phyloP scores from a whole-genome alignment of 2,888 invertebrate species.

The Lithophane ornitopus region DNA sequence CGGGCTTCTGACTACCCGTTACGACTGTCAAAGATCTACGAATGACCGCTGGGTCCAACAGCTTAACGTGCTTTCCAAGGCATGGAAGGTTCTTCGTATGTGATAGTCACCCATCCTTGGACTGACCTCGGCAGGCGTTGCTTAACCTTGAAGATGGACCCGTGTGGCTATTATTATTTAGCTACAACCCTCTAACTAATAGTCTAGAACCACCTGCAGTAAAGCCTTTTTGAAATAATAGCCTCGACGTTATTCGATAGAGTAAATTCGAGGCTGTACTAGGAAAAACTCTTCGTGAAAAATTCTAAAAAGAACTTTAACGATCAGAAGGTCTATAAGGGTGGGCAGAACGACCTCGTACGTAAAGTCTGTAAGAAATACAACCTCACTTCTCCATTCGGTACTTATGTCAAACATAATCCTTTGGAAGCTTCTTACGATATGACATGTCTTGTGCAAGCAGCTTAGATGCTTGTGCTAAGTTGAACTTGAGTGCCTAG shows the following conservation, averaged over 20 bases:
- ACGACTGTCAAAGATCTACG: too few species aligned
- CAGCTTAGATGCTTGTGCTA: constrained; percentile 4
- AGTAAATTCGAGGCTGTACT: too few species aligned
- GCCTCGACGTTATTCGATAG: not conserved
- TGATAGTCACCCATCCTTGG: too few species aligned
- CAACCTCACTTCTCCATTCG: not conserved
- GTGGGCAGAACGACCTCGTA: not conserved
- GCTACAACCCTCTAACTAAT: not conserved
- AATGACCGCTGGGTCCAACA: not conserved
- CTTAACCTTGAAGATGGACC: too few species aligned
- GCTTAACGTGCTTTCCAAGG: too few species aligned
- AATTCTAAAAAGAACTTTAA: not conserved
- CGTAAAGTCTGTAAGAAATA: constrained; percentile 4
- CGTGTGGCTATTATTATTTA: too few species aligned
- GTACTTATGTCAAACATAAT: constrained; percentile 26
- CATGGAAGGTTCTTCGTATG: too few species aligned
- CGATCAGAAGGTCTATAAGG: not conserved
- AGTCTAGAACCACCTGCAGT: not conserved
- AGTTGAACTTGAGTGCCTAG: not conserved
- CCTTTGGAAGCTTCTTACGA: constrained; percentile 22
- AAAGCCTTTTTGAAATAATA: not conserved
- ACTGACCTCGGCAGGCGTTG: too few species aligned
- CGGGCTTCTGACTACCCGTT: too few species aligned
- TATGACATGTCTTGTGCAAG: constrained; percentile 2
- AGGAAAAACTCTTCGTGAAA: not conserved